phyloP scores from a whole-genome alignment of 2,113 vertebrate species.

The Muntiacus muntjak region DNA sequence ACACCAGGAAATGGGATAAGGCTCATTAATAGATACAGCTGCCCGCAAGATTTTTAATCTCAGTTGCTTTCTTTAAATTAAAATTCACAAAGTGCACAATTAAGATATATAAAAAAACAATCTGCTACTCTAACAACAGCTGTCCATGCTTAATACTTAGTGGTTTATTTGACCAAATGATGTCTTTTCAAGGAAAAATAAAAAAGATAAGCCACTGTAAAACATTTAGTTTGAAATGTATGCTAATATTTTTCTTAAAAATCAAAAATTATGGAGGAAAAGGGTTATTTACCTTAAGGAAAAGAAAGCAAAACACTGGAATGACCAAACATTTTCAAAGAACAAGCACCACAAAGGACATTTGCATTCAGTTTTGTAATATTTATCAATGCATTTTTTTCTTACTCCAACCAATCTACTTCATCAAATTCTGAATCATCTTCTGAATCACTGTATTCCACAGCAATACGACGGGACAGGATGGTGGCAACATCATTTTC shows the following conservation, averaged over 20 bases:
- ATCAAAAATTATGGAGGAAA: slow-evolving; percentile 82
- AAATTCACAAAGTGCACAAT: slow-evolving; percentile 89
- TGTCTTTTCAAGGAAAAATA: slow-evolving; percentile 73
- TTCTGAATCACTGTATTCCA: slow-evolving; percentile 98
- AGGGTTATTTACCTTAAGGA: slow-evolving; percentile 80
- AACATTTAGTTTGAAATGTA: slow-evolving; percentile 84
- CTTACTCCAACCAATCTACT: slow-evolving; percentile 97
- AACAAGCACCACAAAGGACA: slow-evolving; percentile 87
- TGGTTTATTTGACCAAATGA: slow-evolving; percentile 84
- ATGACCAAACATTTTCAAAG: slow-evolving; percentile 85
- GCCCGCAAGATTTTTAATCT: slow-evolving; percentile 84
- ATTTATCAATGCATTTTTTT: slow-evolving; percentile 65
- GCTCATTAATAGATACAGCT: slow-evolving; percentile 87
- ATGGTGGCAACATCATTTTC: slow-evolving; percentile 99
- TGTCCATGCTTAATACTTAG: slow-evolving; percentile 89
- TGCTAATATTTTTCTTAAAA: slow-evolving; percentile 81
- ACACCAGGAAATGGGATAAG: slow-evolving; percentile 79
- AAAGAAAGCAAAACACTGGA: slow-evolving; percentile 86
- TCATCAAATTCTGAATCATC: slow-evolving; percentile 98
- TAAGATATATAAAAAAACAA: slow-evolving; percentile 83
- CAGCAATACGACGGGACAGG: slow-evolving; percentile 95
- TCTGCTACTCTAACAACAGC: slow-evolving; percentile 86
- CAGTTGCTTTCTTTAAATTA: slow-evolving; percentile 84
- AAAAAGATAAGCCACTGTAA: slow-evolving; percentile 83
- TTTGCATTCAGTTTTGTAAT: slow-evolving; percentile 82